A percentile compares a stretch with the other conserved stretches of the same genome.
phyloP scores from a whole-genome alignment of 1,140 invertebrate genomes.

The Gryllus bimaculatus region DNA sequence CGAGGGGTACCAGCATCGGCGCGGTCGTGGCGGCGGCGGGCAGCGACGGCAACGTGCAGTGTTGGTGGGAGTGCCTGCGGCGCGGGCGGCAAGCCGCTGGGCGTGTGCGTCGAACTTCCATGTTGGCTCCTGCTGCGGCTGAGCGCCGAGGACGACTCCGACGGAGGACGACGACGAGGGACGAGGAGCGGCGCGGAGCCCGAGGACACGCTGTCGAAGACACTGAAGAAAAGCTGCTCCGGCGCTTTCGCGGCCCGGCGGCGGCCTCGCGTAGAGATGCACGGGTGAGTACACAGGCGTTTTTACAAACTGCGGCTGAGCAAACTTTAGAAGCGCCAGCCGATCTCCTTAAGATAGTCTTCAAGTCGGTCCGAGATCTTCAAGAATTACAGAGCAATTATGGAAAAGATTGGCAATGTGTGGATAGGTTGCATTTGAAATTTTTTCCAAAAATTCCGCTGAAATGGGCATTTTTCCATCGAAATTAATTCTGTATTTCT shows the following conservation, averaged over 20 bases:
- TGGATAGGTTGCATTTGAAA: no score
- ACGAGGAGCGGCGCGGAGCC: conserved; percentile 35
- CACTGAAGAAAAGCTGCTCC: background rate
- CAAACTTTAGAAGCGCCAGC: no score
- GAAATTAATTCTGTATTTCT: no score
- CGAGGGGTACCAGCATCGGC: conserved; percentile 48
- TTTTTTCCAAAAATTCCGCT: no score
- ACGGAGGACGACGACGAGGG: conserved; percentile 36
- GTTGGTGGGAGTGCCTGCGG: conserved; percentile 94
- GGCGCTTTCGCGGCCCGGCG: background rate
- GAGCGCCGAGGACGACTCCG: conserved; percentile 52
- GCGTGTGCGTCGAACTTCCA: conserved; percentile 91
- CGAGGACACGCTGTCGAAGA: conserved; percentile 13
- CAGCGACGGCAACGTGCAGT: conserved; percentile 79
- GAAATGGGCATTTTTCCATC: no score
- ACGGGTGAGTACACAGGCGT: no score
- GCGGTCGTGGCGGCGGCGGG: conserved; percentile 69
- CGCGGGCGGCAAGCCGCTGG: conserved; percentile 76
- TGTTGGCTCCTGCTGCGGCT: conserved; percentile 88
- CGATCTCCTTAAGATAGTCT: no score
- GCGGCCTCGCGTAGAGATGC: background rate
- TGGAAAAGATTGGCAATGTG: no score
- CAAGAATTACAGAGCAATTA: no score
- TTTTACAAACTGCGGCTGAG: no score
- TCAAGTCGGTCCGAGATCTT: no score